Percentiles rank a stretch among this genome's conserved stretches.
Conservation (phyloP, 2,113 vertebrate genomes). For the Hyperoodon ampullatus region DNA sequence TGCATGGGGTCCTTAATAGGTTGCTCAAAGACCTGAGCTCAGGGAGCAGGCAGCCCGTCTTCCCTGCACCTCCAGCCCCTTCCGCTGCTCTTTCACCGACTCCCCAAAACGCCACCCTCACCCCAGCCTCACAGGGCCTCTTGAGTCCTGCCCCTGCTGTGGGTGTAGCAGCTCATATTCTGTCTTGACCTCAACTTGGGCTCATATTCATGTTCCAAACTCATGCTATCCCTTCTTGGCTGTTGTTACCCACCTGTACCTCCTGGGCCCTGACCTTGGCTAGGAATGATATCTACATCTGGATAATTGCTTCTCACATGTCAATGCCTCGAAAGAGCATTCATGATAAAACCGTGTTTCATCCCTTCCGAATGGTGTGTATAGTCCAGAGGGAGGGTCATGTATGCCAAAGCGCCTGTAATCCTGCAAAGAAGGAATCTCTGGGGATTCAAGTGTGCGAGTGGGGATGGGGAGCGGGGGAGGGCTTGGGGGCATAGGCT, state of each 20-base stretch:
- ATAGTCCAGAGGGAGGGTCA: neutral
- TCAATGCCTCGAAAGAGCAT: neutral
- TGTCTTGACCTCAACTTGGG: neutral
- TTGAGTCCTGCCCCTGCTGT: fast-evolving
- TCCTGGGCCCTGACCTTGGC: neutral
- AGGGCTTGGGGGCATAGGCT: neutral
- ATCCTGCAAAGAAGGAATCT: neutral
- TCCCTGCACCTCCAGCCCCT: neutral
- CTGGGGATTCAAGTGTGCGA: neutral
- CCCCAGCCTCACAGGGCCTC: neutral
- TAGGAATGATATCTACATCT: neutral
- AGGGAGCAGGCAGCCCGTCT: fast-evolving
- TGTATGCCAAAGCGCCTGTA: neutral
- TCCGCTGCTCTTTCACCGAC: fast-evolving
- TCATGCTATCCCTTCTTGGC: neutral
- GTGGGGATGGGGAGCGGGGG: neutral
- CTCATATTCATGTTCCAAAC: neutral
- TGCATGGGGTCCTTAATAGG: neutral
- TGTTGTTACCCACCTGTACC: neutral
- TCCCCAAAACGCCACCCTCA: neutral
- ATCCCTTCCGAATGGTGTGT: neutral
- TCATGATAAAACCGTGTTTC: neutral
- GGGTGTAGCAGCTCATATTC: neutral
- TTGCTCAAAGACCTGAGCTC: neutral
- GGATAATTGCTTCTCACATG: neutral